Base-by-base conservation (phyloP, 2,888 invertebrate species). In the Sminthurides aquaticus region DNA sequence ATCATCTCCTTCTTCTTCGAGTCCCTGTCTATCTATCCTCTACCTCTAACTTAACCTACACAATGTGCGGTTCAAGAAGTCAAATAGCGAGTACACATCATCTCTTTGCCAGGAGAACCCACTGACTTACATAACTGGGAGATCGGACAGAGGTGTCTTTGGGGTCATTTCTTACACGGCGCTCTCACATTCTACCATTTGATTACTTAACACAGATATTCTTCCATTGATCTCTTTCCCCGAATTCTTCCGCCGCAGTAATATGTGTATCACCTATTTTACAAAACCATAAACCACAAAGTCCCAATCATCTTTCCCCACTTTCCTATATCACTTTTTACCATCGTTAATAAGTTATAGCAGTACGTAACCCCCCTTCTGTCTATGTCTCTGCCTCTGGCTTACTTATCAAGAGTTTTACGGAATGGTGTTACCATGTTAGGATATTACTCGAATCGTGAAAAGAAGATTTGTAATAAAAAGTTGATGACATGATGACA, bases 101-200 rank as follows among this genome's bases (percentile, higher is more conserved):
- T 15, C 43, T 11, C 43, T 34, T 11, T 34, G 43, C 8, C 43
- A 34, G 49, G 18, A 62, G 57, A 63, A 57, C 63, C 63, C 63
- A 63, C 63, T 63, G 63, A 63, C 63, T 63, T 63, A 63, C 63
- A 63, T 63, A 63, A 63, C 52, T 52, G 52, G 24, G 20, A 52
- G 8, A 52, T 52, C 52, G 24, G n/a, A 43, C 48, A 43, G 8
- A 52, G 52, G n/a, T 20, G 20, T 20, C 52, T n/a, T n/a, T 22
- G 28, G 49, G 63, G 63, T 57, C 63, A 63, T 57, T 60, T 60
- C 60, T 60, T 60, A 3, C 43, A 49, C 25, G 3, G 22, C 18
- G 28, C 59, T 25, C 3, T 60, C 52, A 25, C 25, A 34, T 34
- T 34, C 43, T 34, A 34, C 43, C 60, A 34, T 34, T 34, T 63